Percentiles rank a stretch among this genome's conserved stretches.
phyloP scores from a whole-genome alignment of 2,888 invertebrate species.

The Euplexia lucipara region DNA sequence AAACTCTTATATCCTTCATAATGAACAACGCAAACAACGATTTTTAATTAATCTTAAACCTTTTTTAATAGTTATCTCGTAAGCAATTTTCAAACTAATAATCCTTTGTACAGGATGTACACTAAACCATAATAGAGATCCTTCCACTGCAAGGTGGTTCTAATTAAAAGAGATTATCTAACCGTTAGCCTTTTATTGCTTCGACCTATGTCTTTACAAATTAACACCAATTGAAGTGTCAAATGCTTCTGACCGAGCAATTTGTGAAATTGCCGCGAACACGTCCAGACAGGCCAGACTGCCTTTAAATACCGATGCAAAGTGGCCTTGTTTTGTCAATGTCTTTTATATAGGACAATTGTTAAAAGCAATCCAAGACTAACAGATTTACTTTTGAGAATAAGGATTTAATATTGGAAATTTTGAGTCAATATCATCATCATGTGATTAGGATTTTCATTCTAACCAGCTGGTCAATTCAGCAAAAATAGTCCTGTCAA shows the following conservation, averaged over 20 bases:
- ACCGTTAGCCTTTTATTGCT: constrained; percentile 66
- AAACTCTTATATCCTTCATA: no score
- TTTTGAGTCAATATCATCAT: no score
- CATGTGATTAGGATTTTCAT: no score
- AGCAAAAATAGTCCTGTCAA: no score
- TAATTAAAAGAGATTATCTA: constrained; percentile 65
- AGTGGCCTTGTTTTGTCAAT: constrained; percentile 13
- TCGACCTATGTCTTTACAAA: constrained; percentile 70
- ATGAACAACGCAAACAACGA: no score
- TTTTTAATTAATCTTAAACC: not conserved
- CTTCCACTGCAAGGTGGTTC: constrained; percentile 53
- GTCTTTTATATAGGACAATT: constrained; percentile 17
- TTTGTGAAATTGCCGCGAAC: constrained; percentile 57
- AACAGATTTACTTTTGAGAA: no score
- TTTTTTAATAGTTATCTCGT: not conserved
- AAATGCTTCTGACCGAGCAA: constrained; percentile 75
- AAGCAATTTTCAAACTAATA: constrained; percentile 5
- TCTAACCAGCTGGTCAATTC: no score
- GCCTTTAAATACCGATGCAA: constrained; percentile 29
- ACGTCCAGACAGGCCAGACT: constrained; percentile 31
- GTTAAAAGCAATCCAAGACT: no score
- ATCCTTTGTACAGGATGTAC: constrained; percentile 5
- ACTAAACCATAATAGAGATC: constrained; percentile 36
- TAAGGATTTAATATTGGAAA: no score
- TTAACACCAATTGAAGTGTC: constrained; percentile 83